phyloP scores from a whole-genome alignment of 2,797 vertebrate genomes.

The Sebastes alutus region DNA sequence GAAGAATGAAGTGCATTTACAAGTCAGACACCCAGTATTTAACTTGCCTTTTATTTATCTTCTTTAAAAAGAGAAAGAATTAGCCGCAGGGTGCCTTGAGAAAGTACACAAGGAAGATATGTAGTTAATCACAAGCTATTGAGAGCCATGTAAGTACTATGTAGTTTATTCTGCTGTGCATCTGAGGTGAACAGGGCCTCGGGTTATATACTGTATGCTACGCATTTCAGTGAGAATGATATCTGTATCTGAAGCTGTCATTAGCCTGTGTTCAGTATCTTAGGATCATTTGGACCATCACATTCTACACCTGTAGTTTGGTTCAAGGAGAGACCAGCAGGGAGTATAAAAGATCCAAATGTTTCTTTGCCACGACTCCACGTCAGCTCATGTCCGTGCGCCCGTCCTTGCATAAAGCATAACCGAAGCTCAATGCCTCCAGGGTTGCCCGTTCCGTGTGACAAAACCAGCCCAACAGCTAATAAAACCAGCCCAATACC shows the following conservation, averaged over 20 bases:
- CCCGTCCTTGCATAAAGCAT: too few relatives aligned
- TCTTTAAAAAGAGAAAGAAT: constrained; percentile 31
- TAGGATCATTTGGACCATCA: too few relatives aligned
- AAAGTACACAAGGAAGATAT: constrained; percentile 17
- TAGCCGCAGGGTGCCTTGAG: constrained; percentile 30
- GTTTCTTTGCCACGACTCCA: too few relatives aligned
- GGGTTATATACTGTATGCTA: not conserved
- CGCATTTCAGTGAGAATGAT: not conserved
- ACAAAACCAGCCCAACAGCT: not conserved
- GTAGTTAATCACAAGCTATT: constrained; percentile 39
- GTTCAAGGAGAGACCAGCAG: too few relatives aligned
- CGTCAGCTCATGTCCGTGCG: too few relatives aligned
- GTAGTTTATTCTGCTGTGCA: constrained; percentile 21
- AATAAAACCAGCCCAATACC: not conserved
- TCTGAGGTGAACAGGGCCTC: not conserved
- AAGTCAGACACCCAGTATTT: constrained; percentile 44
- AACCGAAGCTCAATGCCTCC: too few relatives aligned
- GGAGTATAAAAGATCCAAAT: too few relatives aligned
- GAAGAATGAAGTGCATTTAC: constrained; percentile 26
- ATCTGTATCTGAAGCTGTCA: not conserved
- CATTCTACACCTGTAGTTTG: too few relatives aligned
- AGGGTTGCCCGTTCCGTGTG: too few relatives aligned
- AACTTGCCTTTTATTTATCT: constrained; percentile 32
- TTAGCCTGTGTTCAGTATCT: too few relatives aligned
- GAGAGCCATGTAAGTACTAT: constrained; percentile 21